Conservation (phyloP, 1,140 invertebrate species). For the Bombyx mori region DNA sequence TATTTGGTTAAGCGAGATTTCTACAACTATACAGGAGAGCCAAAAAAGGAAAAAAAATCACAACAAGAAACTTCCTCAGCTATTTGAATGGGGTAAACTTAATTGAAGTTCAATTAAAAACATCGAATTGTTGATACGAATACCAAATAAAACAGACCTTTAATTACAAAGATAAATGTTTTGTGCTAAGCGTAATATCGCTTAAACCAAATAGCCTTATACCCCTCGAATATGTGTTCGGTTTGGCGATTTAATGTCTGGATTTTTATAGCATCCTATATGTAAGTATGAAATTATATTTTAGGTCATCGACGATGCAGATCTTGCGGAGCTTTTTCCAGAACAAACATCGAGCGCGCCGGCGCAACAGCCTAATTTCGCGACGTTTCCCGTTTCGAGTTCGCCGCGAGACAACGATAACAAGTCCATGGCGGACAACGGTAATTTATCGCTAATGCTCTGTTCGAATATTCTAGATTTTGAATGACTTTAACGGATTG, state of each 20-base stretch:
- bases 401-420: conserved; percentile 48
- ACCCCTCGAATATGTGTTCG: too few relatives aligned
- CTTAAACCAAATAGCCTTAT: too few relatives aligned
- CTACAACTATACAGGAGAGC: neutral
- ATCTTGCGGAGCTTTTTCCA: conserved; percentile 67
- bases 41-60: neutral
- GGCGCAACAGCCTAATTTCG: conserved; percentile 59
- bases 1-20: neutral
- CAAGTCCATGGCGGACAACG: conserved; percentile 62
- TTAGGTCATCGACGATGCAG: conserved; percentile 66
- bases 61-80: too few relatives aligned
- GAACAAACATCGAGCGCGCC: conserved; percentile 63
- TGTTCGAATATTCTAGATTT: neutral
- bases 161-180: too few relatives aligned
- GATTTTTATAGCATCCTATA: neutral
- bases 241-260: neutral
- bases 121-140: too few relatives aligned
- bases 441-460: conserved; percentile 23
- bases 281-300: conserved; percentile 10
- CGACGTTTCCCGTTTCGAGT: conserved; percentile 46
- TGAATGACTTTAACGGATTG: conserved; percentile 8
- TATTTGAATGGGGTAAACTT: too few relatives aligned
- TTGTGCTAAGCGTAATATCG: too few relatives aligned
- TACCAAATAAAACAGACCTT: too few relatives aligned
- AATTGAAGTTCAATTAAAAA: too few relatives aligned